Evolutionary conservation across 2,888 invertebrate species (phyloP).

Genomic region (Timandra comae): DNA sequence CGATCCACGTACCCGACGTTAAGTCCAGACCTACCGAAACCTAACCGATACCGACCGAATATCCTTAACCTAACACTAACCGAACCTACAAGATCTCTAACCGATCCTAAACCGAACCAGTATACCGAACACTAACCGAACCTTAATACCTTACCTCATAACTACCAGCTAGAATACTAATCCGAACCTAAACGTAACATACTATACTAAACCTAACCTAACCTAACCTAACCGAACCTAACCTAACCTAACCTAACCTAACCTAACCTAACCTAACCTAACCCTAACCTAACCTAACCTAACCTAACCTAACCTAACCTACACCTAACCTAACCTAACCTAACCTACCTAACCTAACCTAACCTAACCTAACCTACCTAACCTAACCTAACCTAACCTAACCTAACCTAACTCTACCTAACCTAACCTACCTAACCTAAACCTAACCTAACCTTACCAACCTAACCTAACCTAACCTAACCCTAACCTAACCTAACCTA

Average conservation of each 20-base stretch:
- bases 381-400: constrained; percentile 11
- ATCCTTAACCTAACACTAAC: constrained; percentile 17
- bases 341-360: no score
- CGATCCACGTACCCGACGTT: constrained; percentile 16
- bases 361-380: no score
- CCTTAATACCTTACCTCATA: constrained; percentile 2
- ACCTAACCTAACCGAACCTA: no score
- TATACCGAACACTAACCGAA: constrained; percentile 18
- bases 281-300: no score
- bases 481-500: constrained; percentile 23
- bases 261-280: no score
- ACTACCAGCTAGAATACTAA: constrained; percentile 16
- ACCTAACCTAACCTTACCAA: constrained; percentile 18
- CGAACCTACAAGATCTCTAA: constrained; percentile 20
- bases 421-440: no score
- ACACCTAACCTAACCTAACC: no score
- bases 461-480: no score
- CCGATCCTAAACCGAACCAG: constrained; percentile 16
- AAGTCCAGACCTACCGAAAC: constrained; percentile 22
- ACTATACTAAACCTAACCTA: constrained; percentile 20
- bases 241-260: no score
- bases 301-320: no score
- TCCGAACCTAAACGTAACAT: constrained; percentile 21
- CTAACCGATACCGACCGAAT: constrained; percentile 19
- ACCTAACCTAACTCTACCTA: constrained; percentile 15